A percentile compares a stretch with the other conserved stretches of the same genome.
Conservation (phyloP, 2,113 vertebrate species). For the Neofelis nebulosa region DNA sequence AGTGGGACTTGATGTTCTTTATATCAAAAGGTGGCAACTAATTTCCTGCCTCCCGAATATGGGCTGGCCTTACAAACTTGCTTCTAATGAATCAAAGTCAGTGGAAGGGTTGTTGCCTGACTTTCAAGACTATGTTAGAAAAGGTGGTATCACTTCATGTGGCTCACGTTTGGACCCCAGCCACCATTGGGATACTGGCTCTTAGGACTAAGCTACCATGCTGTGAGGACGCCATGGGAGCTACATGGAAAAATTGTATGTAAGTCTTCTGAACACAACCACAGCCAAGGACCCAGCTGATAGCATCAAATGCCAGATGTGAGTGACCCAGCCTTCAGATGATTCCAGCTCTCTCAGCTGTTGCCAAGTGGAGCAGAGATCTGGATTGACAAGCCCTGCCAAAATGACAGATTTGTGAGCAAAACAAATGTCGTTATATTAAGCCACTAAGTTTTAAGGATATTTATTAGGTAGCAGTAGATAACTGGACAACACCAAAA, state of each 20-base stretch:
- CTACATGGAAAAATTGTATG: not conserved
- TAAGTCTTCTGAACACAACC: not conserved
- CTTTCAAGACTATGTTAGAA: not conserved
- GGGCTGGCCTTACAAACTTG: not conserved
- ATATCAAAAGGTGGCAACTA: not conserved
- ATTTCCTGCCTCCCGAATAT: not conserved
- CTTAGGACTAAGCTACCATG: not conserved
- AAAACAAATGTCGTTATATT: constrained; percentile 50
- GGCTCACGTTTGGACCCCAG: not conserved
- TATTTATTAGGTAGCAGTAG: not conserved
- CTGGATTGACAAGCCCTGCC: not conserved
- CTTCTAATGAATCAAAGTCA: not conserved
- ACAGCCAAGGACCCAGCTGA: not conserved
- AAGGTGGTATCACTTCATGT: not conserved
- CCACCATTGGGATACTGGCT: not conserved
- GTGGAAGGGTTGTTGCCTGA: not conserved
- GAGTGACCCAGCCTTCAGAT: not conserved
- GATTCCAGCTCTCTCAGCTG: not conserved
- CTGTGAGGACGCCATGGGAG: not conserved
- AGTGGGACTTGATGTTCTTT: not conserved
- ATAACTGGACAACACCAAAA: not conserved
- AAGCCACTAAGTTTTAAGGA: not conserved
- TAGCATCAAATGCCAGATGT: not conserved
- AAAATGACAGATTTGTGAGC: constrained; percentile 34
- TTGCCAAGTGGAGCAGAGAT: not conserved